These are phyloP conservation scores for Limnephilus lunatus DNA, from an alignment of 2,888 invertebrate species.

Conservation along the genomic window DNA sequence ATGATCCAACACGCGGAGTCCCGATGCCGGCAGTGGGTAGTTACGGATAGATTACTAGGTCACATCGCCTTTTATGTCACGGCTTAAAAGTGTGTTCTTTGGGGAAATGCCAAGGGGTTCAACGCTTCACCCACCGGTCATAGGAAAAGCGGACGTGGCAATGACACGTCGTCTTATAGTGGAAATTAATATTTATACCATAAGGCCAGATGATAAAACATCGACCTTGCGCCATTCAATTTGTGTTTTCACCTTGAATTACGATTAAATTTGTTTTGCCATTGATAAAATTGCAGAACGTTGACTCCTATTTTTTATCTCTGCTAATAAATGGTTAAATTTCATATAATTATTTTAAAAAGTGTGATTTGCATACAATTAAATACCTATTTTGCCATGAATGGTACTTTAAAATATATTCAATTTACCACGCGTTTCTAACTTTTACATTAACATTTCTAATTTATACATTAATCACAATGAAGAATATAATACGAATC, in stretches of 20 bases:
- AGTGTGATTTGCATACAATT: neutral
- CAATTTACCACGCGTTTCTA: too few relatives aligned
- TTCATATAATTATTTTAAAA: neutral
- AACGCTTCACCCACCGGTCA: neutral
- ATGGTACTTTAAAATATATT: too few relatives aligned
- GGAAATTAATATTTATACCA: neutral
- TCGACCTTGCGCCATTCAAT: neutral
- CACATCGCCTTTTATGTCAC: neutral
- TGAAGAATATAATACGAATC: too few relatives aligned
- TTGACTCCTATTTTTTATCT: neutral
- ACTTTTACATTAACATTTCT: too few relatives aligned
- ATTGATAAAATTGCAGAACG: neutral
- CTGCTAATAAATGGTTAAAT: neutral
- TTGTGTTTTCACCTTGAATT: neutral
- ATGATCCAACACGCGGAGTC: neutral
- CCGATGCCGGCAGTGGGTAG: neutral
- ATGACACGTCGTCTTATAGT: too few relatives aligned
- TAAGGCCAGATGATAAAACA: neutral
- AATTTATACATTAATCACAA: too few relatives aligned
- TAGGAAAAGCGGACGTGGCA: neutral
- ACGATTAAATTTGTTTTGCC: neutral
- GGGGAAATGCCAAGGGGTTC: constrained; percentile 12
- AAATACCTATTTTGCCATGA: too few relatives aligned
- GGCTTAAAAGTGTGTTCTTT: neutral
- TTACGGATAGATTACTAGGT: neutral